Base-by-base conservation (phyloP, 2,888 invertebrate genomes). In the Flexamia atlantica region DNA sequence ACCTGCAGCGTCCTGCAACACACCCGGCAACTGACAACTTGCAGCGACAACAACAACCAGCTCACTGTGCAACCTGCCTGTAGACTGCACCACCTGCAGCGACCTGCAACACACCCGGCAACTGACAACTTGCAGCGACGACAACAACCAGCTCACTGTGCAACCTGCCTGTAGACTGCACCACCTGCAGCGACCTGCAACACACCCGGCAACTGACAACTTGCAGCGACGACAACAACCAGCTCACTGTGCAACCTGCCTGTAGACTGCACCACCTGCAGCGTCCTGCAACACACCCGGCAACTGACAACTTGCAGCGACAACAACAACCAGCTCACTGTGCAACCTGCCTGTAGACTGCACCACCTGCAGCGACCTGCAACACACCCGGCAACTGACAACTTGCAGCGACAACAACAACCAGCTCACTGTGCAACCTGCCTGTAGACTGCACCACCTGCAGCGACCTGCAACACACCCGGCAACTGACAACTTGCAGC, bases 351-450 rank as follows among this genome's bases (percentile, higher is more conserved):
- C 95, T 96, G 90, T n/a, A n/a, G 95, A 95, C 5, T 90, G 92
- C 90, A 93, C 94, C 3, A 97, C 93, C 90, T 97, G 95, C 86
- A 97, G 92, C 0, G 97, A 95, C 88, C 97, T 96, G 90, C 0
- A 88, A 4, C 36, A 36, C 9, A 36, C 36, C 5, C 5, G 4
- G 9, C 4, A 36, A 36, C 36, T n/a, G n/a, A n/a, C n/a, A n/a
- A n/a, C n/a, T n/a, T n/a, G n/a, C n/a, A n/a, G n/a, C n/a, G n/a
- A n/a, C n/a, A n/a, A n/a, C n/a, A n/a, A n/a, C n/a, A n/a, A 96
- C 89, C 86, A 97, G 91, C 0, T 90, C 74, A 95, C 94, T 96
- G 90, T 95, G 95, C 4, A 90, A 92, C 23, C 91, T 91, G 0
- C 96, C 96, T 17, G 93, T 92, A 88, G 94, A 93, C 88, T 94